Base-by-base conservation (phyloP, 2,113 vertebrate species). In the Plecotus auritus region DNA sequence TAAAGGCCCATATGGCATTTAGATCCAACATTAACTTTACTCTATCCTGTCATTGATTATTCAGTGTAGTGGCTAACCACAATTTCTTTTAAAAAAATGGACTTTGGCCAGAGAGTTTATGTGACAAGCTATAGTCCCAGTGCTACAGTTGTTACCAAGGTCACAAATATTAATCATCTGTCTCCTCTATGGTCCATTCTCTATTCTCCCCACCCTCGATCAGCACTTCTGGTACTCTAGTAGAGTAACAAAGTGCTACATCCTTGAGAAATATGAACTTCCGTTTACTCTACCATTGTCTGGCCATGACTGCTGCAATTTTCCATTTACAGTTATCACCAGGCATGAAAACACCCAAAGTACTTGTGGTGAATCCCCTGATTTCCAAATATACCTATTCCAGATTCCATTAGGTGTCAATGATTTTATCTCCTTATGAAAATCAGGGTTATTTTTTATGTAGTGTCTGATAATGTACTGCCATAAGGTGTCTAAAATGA, bases 41-140 rank as follows among this genome's bases (percentile, higher is more conserved):
- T 94, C 35, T 83, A 66, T 94, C 51, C 47, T 88, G 47, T 51
- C 56, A 85, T 74, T 80, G 76, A 87, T 84, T 80, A 80, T 61
- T 88, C 81, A 80, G 73, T 66, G 23, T 45, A 78, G 56, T 37
- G 32, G 61, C 20, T 86, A 90, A 90, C 45, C 86, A 95, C 54
- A 90, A 49, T 86, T 90, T 67, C 69, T 70, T 81, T 22, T 13
- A 3, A 20, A 51, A 22, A 14, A 56, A 64, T 28, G 5, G 9
- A 22, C 42, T 82, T 89, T 35, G 13, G 17, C 42, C 8, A 9
- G 22, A 54, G 23, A 8, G 22, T 82, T 89, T 51, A n/a, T 30
- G 11, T 91, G 82, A 72, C 67, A 85, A 74, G 42, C 47, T 26
- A 42, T 2, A 74, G 37, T 77, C 49, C 5, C 20, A 8, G 51